Conservation (phyloP, 2,113 vertebrate genomes). For the Dicaeum eximium region DNA sequence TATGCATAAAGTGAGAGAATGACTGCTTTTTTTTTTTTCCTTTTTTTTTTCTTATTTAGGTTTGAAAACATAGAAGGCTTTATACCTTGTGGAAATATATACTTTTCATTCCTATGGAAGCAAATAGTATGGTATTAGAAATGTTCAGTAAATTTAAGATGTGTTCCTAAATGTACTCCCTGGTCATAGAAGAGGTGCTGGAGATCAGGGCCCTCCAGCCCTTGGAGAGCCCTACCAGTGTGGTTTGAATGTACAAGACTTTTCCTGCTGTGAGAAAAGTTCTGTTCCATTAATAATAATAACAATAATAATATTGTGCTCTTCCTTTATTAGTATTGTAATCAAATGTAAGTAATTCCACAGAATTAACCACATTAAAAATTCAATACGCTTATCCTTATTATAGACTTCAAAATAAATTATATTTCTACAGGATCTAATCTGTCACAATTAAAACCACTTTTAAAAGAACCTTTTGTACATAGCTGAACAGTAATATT, state of each 20-base stretch:
- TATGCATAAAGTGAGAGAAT: background rate
- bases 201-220: background rate
- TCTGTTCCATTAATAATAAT: background rate
- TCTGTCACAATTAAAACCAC: background rate
- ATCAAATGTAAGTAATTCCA: background rate
- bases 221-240: background rate
- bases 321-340: background rate
- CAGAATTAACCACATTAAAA: background rate
- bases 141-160: background rate
- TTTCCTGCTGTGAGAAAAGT: background rate
- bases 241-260: background rate
- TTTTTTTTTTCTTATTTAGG: background rate
- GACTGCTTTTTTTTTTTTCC: rapidly evolving
- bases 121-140: background rate
- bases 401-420: background rate
- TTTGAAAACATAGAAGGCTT: background rate
- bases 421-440: background rate
- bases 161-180: background rate
- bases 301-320: too few species aligned
- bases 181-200: background rate
- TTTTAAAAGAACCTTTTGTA: background rate
- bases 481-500: background rate
- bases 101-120: background rate
- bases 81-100: background rate
- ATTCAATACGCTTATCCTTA: background rate